Conservation (phyloP, 2,888 invertebrate species). For the Adela reaumurella region DNA sequence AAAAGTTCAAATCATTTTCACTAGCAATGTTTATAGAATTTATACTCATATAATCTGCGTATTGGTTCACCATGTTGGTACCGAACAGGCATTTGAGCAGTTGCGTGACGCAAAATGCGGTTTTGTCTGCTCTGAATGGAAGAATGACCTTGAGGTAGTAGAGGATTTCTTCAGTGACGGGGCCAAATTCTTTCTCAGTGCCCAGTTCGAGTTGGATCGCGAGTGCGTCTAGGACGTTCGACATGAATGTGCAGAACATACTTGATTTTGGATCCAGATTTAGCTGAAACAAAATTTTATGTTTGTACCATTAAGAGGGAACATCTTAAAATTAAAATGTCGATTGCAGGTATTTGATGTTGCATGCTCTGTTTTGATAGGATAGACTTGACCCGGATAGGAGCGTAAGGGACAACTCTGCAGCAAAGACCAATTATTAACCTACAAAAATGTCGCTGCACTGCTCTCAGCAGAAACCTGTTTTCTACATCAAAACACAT, state of each 20-base stretch:
- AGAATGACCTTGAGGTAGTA: conserved; percentile 71
- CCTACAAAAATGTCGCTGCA: no score
- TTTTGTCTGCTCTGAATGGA: conserved; percentile 62
- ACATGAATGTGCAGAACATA: conserved; percentile 66
- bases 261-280: conserved; percentile 74
- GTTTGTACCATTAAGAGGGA: no score
- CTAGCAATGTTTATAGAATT: conserved; percentile 16
- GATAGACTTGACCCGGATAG: no score
- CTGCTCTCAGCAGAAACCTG: no score
- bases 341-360: no score
- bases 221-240: conserved; percentile 61
- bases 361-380: no score
- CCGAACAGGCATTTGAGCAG: conserved; percentile 72
- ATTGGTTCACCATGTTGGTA: conserved; percentile 62
- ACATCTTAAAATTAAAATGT: no score
- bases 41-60: conserved; percentile 36
- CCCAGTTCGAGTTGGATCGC: conserved; percentile 68
- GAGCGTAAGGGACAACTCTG: no score
- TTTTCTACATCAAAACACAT: no score
- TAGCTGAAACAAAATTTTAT: conserved; percentile 52
- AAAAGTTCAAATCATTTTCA: conserved; percentile 20
- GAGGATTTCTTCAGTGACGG: conserved; percentile 76
- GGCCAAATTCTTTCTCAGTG: conserved; percentile 66
- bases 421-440: no score
- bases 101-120: conserved; percentile 75